phyloP scores from a whole-genome alignment of 2,113 vertebrate genomes.

The Pristiophorus japonicus region DNA sequence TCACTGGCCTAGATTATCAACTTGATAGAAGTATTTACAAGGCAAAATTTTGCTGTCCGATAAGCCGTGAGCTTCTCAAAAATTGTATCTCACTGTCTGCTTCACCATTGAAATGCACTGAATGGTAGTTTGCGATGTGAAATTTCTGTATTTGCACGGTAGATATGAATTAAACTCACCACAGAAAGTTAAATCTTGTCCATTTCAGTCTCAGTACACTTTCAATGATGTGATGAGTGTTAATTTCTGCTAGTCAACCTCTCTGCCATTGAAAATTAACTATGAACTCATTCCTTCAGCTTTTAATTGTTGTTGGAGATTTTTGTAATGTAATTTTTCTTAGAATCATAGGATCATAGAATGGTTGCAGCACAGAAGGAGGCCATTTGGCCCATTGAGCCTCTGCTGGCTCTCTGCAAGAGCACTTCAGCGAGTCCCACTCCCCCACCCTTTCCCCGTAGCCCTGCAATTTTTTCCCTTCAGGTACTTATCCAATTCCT shows the following conservation, averaged over 20 bases:
- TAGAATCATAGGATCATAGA: no score
- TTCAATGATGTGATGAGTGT: background rate
- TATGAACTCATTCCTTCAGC: background rate
- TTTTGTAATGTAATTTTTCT: no score
- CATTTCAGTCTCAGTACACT: background rate
- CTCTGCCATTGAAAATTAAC: background rate
- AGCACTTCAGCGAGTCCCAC: no score
- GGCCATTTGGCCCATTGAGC: no score
- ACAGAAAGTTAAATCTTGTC: background rate
- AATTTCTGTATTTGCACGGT: background rate
- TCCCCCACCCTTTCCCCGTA: no score
- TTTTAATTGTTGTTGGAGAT: background rate
- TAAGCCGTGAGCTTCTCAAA: background rate
- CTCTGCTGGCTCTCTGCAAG: no score
- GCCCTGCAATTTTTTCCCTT: no score
- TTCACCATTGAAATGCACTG: background rate
- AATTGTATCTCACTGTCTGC: background rate
- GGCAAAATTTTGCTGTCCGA: background rate
- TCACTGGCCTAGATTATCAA: background rate
- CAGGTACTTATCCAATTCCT: no score
- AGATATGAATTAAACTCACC: background rate
- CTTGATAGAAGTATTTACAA: background rate
- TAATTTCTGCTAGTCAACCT: background rate
- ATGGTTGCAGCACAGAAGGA: no score
- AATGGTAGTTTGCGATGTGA: no score